Base-by-base conservation (phyloP, 1,140 invertebrate species). In the Tribolium madens region DNA sequence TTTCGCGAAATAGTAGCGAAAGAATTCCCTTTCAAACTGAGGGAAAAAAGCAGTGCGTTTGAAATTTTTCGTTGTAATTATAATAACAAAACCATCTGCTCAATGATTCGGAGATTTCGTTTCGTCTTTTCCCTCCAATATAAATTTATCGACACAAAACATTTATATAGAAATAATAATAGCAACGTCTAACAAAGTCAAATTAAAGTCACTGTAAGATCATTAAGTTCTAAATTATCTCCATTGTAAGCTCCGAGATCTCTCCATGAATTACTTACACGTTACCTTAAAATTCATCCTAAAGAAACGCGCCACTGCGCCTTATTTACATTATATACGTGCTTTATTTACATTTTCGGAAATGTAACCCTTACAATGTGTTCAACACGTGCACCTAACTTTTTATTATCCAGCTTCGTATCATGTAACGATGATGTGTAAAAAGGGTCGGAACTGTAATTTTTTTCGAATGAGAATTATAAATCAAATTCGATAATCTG, bases 161-260 rank as follows among this genome's bases (percentile, higher is more conserved):
- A 64, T 64, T 64, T 64, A 64, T 3, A 64, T 64, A 33, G 13
- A 64, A 64, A 64, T 64, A 64, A 64, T 64, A 64, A 64, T 17
- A 57, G 52, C 52, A 57, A 21, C 52, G 52, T 57, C 52, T 57
- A 57, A 57, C 57, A 33, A 64, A 64, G 57, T 64, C 57, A 64
- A 64, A 64, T 64, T 64, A 64, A 64, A 64, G 57, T 64, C 57
- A 64, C 21, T 64, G 57, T 64, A 64, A 33, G 57, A 64, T 33
- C 57, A 64, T 64, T 64, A 64, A 64, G 57, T 64, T 26, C 26
- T 64, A 64, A 64, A 64, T 64, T 64, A 64, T 64, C 57, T 64
- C 57, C 57, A 64, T 64, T 64, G 57, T 64, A 14, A 64, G 57
- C n/a, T 13, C 57, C 7, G 12, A 64, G 57, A 64, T 33, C 57